Evolutionary conservation across 2,797 vertebrate genomes (phyloP).

Genomic region (Melanotaenia parkinsoni): DNA sequence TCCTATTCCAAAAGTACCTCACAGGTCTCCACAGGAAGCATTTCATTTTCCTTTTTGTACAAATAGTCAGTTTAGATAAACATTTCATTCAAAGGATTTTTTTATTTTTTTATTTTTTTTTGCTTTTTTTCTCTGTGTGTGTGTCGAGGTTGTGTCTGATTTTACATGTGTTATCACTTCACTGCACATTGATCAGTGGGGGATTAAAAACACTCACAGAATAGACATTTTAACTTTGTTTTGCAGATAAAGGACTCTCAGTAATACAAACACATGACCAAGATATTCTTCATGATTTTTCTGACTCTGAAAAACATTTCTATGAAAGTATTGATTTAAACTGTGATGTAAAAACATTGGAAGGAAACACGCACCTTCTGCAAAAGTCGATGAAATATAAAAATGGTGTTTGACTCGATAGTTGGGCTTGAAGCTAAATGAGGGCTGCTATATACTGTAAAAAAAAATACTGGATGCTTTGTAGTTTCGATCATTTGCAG

Average conservation of each 20-base stretch:
- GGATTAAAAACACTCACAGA: conserved; percentile 16
- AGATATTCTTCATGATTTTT: not conserved
- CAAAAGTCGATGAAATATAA: not conserved
- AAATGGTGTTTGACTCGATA: not conserved
- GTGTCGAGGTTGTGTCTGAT: conserved; percentile 1
- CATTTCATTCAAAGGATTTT: conserved; percentile 5
- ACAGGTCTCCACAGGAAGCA: conserved; percentile 26
- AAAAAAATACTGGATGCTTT: conserved; percentile 13
- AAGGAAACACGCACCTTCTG: conserved; percentile 4
- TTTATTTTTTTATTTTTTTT: not conserved
- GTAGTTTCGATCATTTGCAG: conserved; percentile 40
- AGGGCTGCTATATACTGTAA: conserved; percentile 16
- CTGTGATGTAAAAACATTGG: conserved; percentile 10
- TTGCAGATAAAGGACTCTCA: conserved; percentile 2
- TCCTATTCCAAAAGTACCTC: conserved; percentile 31
- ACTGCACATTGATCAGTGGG: conserved; percentile 2
- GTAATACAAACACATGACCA: conserved; percentile 1
- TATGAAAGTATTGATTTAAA: conserved; percentile 3
- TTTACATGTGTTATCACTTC: not conserved
- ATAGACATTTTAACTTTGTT: conserved; percentile 1
- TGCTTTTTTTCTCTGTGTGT: conserved; percentile 1
- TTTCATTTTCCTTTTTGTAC: conserved; percentile 19
- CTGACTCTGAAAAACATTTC: not conserved
- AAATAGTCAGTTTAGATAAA: conserved; percentile 22
- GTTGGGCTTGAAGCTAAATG: not conserved